Evolutionary conservation across 1,140 invertebrate genomes (phyloP), one percentile per base, ranked within the genome.

Genomic region (Chironomus tepperi): DNA sequence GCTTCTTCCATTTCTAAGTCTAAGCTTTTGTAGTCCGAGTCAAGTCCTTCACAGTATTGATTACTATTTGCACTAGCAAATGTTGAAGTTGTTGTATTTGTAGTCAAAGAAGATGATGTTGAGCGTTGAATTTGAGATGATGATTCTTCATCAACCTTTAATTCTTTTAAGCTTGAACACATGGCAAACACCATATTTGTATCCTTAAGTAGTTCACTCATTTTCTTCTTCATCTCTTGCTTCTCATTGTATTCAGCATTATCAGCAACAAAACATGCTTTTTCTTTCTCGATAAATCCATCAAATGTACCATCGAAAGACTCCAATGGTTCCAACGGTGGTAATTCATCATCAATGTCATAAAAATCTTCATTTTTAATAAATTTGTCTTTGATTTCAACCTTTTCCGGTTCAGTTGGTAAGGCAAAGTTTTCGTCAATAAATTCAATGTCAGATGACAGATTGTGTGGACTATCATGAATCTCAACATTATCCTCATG

Each of bases 301-400:
- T 75, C 34, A 19, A 73, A 16, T 72, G 67, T 10, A 8, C 43
- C 21, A 73, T 42, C 18, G 16, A 74, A 74, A 9, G 78, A 74
- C 16, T 79, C 77, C 3, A 82, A 75, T 9, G 78, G 78, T 75
- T 80, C 80, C 7, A 82, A 73, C 0, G 79, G 74, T 0, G 81
- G 79, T 72, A 82, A 75, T 15, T 57, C 80, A 42, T 79, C 79
- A 77, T 80, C 57, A 24, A 73, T 16, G 65, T 19, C 16, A 72
- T 75, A 42, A 6, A 34, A 73, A 64, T 43, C 73, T 16, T 75
- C 67, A 24, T 21, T 74, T 15, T 19, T 19, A 19, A 70, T 70
- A 67, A 43, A 42, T 67, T 7, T 72, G 3, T 7, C 9, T 42
- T 75, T 64, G 15, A 43, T 15, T 8, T 47, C n/a, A 15, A 19